phyloP scores from a whole-genome alignment of 92 coral and sea anemone genomes.

The Actinernus sp. region DNA sequence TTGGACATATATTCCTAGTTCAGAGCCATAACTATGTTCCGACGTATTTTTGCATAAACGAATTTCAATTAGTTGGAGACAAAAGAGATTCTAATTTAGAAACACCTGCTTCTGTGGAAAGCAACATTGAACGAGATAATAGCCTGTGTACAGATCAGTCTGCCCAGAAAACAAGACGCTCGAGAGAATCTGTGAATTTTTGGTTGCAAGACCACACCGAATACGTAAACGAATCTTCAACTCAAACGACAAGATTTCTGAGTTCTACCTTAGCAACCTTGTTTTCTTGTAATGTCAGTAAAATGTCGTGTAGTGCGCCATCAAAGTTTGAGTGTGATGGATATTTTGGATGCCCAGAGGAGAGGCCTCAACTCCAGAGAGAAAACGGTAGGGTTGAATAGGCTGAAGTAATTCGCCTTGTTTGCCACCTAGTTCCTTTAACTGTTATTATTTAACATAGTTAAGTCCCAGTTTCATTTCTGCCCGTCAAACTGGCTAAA shows the following conservation, averaged over 20 bases:
- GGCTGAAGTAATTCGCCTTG: too few species aligned
- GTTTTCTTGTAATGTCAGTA: slow-evolving; percentile 79
- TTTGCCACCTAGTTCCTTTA: too few species aligned
- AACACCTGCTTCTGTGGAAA: slow-evolving; percentile 25
- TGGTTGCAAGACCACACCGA: slow-evolving; percentile 13
- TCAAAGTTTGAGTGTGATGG: slow-evolving; percentile 81
- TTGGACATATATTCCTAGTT: slow-evolving; percentile 65
- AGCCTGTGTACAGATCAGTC: neutral
- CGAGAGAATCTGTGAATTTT: slow-evolving; percentile 3
- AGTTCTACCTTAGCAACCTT: slow-evolving; percentile 60
- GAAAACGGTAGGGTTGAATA: slow-evolving; percentile 63
- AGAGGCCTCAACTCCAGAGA: slow-evolving; percentile 32
- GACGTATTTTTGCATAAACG: slow-evolving; percentile 58
- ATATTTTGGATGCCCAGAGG: slow-evolving; percentile 90
- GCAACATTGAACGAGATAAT: slow-evolving; percentile 13
- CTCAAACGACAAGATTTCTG: slow-evolving; percentile 58
- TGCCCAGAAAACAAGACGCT: neutral
- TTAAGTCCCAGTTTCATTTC: too few species aligned
- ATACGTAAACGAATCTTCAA: slow-evolving; percentile 14
- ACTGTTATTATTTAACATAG: too few species aligned
- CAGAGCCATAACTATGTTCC: slow-evolving; percentile 73
- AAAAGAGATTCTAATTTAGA: slow-evolving; percentile 32
- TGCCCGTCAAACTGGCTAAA: too few species aligned
- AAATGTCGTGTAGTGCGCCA: slow-evolving; percentile 63
- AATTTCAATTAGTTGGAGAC: slow-evolving; percentile 64